Conservation (phyloP, 2,797 vertebrate species). For the Chaunax sp. region DNA sequence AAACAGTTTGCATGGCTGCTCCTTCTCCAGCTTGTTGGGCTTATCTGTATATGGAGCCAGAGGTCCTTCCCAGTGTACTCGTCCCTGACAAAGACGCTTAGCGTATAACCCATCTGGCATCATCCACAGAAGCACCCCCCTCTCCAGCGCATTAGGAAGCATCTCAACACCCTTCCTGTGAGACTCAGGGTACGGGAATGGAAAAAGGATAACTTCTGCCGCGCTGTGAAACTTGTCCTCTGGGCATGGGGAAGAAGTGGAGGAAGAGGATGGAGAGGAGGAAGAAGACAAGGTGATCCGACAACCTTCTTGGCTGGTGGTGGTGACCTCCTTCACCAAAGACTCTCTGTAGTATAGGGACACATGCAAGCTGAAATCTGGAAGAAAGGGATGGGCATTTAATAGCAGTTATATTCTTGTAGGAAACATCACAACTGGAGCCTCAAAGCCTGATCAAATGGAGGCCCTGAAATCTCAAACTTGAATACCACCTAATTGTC, state of each 20-base stretch:
- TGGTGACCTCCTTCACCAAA: slow-evolving; percentile 94
- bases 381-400: slow-evolving; percentile 25
- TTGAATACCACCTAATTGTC: too few relatives aligned
- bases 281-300: slow-evolving; percentile 87
- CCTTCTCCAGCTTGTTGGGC: slow-evolving; percentile 97
- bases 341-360: slow-evolving; percentile 95
- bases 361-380: slow-evolving; percentile 93
- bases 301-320: slow-evolving; percentile 91
- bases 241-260: slow-evolving; percentile 82
- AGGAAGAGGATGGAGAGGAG: slow-evolving; percentile 73
- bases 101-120: slow-evolving; percentile 91
- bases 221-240: slow-evolving; percentile 83
- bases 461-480: neutral
- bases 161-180: slow-evolving; percentile 94
- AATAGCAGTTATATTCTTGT: neutral
- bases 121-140: slow-evolving; percentile 95
- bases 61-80: slow-evolving; percentile 97
- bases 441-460: neutral
- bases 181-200: slow-evolving; percentile 92
- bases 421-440: neutral
- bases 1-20: slow-evolving; percentile 94
- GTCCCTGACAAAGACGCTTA: slow-evolving; percentile 94
- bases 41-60: slow-evolving; percentile 89
- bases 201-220: slow-evolving; percentile 91
- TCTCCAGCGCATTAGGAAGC: slow-evolving; percentile 90